Base-by-base conservation (phyloP, 1,140 invertebrate species). In the Episyrphus balteatus region DNA sequence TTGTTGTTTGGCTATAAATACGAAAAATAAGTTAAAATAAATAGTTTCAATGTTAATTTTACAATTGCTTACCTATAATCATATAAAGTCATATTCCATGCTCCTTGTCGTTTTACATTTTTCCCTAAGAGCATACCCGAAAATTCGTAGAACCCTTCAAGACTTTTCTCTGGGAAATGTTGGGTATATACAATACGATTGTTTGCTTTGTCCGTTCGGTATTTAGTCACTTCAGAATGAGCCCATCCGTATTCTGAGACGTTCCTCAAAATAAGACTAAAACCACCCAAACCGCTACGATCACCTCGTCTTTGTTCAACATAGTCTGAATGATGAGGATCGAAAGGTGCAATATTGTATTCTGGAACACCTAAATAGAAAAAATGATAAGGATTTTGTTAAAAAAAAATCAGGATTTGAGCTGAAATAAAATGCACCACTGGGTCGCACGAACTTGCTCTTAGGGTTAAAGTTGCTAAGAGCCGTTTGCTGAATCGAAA, bases 231-330 rank as follows among this genome's bases (percentile, higher is more conserved):
- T 67, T 82, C 81, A 9, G 84, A 87, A 1, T 70, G 57, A 0
- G 78, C 74, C 86, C 86, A 89, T 17, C 86, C 86, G 39, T 71
- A 75, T 61, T 88, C 86, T 11, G 74, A 81, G 1, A 88, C 80
- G 58, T 88, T 80, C 41, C 67, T 75, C 39, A 89, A 68, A n/a
- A 74, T 78, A 5, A 89, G 70, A 13, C 74, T 78, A 56, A 86
- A 87, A 15, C 72, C 75, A 18, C 55, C 62, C 17, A 65, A 50
- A 30, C 84, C 70, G 43, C 75, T 76, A 0, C 72, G 64, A 31
- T 78, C 70, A 19, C 80, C 78, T 8, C 81, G 73, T 17, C 70
- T 72, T 46, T 82, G 78, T 5, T 74, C 72, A 6, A 88, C 73
- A 59, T 83, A 80, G 19, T 73, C 69, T 0, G 81, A 79, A 47